These are phyloP conservation scores for Ceratina calcarata DNA, from an alignment of 1,140 invertebrate species.

Conservation along the genomic window DNA sequence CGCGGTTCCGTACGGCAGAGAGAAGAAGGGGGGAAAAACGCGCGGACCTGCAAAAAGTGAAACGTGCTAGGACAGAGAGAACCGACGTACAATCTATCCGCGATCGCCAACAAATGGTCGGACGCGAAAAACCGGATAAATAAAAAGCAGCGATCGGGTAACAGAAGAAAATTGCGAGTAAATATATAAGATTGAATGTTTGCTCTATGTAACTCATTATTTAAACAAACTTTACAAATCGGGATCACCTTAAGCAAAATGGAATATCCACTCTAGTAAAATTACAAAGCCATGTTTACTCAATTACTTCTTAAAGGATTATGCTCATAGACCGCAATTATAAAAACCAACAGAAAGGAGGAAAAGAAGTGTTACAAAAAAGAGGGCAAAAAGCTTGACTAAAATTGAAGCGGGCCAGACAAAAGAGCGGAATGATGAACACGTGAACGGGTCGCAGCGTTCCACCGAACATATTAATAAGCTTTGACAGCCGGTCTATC, in stretches of 20 bases:
- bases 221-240: too few relatives aligned
- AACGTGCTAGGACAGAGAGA: constrained; percentile 27
- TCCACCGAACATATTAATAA: constrained; percentile 40
- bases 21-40: background rate
- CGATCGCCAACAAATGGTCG: background rate
- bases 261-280: too few relatives aligned
- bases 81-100: constrained; percentile 19
- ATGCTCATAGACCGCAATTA: too few relatives aligned
- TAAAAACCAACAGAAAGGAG: too few relatives aligned
- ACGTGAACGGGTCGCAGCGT: background rate
- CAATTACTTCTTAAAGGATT: too few relatives aligned
- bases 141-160: background rate
- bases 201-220: background rate
- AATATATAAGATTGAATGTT: background rate
- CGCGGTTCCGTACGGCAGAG: background rate
- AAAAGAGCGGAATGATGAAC: constrained; percentile 5
- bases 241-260: too few relatives aligned
- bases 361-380: too few relatives aligned
- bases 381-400: background rate
- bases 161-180: background rate
- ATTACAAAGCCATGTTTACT: too few relatives aligned
- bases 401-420: background rate
- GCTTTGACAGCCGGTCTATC: constrained; percentile 47
- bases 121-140: background rate
- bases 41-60: constrained; percentile 25